Conservation (phyloP, 2,113 vertebrate genomes). For the Brachionichthys hirsutus region DNA sequence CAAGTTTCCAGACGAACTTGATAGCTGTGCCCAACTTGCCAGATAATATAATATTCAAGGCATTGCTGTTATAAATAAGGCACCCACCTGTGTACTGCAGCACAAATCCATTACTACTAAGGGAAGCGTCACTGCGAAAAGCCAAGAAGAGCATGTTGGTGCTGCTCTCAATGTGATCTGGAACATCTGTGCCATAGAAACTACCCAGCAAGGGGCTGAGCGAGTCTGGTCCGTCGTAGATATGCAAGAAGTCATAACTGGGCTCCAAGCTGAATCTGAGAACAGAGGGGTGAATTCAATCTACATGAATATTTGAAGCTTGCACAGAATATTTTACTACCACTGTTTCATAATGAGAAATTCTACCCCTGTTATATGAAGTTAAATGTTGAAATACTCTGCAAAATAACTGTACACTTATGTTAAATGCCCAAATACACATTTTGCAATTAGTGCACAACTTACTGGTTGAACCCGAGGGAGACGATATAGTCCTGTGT, state of each 20-base stretch:
- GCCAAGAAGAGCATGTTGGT: conserved; percentile 95
- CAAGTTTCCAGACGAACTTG: background rate
- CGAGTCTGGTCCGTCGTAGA: conserved; percentile 93
- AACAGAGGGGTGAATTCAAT: conserved; percentile 3
- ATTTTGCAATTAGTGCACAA: background rate
- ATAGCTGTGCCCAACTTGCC: conserved; percentile 8
- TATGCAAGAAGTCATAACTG: conserved; percentile 96
- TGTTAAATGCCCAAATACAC: background rate
- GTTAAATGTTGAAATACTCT: no score
- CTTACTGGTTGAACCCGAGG: conserved; percentile 90
- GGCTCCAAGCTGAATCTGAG: conserved; percentile 94
- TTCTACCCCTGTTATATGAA: no score
- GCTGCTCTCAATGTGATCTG: conserved; percentile 93
- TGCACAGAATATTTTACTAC: no score
- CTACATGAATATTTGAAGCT: background rate
- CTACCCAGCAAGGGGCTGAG: conserved; percentile 93
- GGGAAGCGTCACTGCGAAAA: conserved; percentile 93
- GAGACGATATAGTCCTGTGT: conserved; percentile 93
- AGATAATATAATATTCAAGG: background rate
- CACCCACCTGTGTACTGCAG: conserved; percentile 92
- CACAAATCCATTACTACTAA: conserved; percentile 93
- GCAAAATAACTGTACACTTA: no score
- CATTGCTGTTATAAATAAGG: background rate
- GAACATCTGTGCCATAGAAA: conserved; percentile 91
- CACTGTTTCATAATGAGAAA: no score